A percentile compares a stretch with the other conserved stretches of the same genome.
phyloP scores from a whole-genome alignment of 2,113 vertebrate species.

The Amphiprion percula region DNA sequence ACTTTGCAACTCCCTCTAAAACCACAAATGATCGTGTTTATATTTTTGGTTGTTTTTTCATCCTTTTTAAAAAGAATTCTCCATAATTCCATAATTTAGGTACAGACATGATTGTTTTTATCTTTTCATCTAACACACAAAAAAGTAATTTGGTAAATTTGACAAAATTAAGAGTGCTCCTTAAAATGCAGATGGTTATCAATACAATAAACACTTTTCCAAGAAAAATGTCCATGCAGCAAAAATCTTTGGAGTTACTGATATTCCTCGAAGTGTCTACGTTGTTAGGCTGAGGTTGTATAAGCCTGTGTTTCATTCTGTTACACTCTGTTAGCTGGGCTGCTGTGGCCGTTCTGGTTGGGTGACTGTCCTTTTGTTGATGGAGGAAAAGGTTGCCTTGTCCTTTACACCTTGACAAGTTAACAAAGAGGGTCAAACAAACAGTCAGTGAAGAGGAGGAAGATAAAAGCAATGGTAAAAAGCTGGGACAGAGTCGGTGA shows the following conservation, averaged over 20 bases:
- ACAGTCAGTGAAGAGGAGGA: slow-evolving; percentile 4
- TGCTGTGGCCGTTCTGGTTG: slow-evolving; percentile 43
- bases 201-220: too few relatives aligned
- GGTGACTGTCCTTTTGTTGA: slow-evolving; percentile 52
- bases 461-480: slow-evolving; percentile 14
- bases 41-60: too few relatives aligned
- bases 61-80: too few relatives aligned
- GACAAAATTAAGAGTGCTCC: too few relatives aligned
- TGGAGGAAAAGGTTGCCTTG: slow-evolving; percentile 50
- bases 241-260: background rate
- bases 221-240: too few relatives aligned
- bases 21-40: too few relatives aligned
- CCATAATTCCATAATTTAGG: too few relatives aligned
- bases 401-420: slow-evolving; percentile 46
- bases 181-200: too few relatives aligned
- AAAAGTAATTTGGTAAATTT: too few relatives aligned
- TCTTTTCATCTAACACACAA: too few relatives aligned
- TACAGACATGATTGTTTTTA: too few relatives aligned
- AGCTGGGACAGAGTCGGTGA: background rate
- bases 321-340: slow-evolving; percentile 17
- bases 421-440: slow-evolving; percentile 44
- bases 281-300: background rate
- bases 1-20: too few relatives aligned
- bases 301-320: background rate
- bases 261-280: background rate